Evolutionary conservation across 2,797 vertebrate species (phyloP).

Genomic region (Alfaro cultratus): DNA sequence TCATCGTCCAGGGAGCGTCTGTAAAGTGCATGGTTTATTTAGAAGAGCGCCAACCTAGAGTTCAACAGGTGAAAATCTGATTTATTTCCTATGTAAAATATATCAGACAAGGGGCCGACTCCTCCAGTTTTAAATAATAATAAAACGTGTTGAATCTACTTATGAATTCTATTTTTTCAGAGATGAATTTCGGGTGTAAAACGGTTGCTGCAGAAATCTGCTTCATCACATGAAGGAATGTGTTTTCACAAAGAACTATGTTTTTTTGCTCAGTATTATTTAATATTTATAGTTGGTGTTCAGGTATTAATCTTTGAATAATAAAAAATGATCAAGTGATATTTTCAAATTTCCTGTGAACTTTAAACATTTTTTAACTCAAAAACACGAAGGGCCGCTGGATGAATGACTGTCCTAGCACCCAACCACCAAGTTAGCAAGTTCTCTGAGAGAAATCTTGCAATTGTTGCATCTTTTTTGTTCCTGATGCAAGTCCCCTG

Average conservation of each 20-base stretch:
- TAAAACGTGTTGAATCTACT: background rate
- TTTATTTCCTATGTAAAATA: background rate
- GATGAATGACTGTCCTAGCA: too few species aligned
- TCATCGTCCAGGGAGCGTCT: slow-evolving; percentile 82
- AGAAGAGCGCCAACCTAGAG: background rate
- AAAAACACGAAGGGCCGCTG: too few species aligned
- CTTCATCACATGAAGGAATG: slow-evolving; percentile 25
- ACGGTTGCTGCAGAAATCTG: background rate
- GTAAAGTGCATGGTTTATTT: slow-evolving; percentile 4
- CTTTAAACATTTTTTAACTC: too few species aligned
- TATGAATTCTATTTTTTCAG: background rate
- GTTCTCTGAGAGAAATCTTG: too few species aligned
- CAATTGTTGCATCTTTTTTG: background rate
- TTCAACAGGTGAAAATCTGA: background rate
- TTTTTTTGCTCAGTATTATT: background rate
- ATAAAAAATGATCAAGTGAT: too few species aligned
- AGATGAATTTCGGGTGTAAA: background rate
- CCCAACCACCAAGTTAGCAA: too few species aligned
- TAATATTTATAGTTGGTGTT: too few species aligned
- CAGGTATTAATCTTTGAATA: too few species aligned
- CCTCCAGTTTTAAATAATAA: background rate
- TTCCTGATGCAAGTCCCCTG: background rate
- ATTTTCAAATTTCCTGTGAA: too few species aligned
- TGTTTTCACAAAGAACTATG: slow-evolving; percentile 13
- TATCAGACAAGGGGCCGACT: background rate